A percentile compares a stretch with the other conserved stretches of the same genome.
Conservation (phyloP, 2,888 invertebrate genomes). For the Chydorus sphaericus region DNA sequence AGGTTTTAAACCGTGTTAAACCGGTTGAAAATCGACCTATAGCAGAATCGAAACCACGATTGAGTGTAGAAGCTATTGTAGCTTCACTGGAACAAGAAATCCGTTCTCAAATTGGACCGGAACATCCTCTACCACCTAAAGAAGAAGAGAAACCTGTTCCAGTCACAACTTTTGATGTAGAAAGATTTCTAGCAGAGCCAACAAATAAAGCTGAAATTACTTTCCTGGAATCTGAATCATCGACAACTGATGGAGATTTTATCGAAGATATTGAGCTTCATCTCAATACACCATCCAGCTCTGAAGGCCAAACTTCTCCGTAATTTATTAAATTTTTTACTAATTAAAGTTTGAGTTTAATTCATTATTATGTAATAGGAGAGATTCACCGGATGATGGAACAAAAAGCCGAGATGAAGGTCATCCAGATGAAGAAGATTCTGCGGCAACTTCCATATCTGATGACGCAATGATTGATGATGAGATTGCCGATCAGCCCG, state of each 20-base stretch:
- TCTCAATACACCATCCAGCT: background rate
- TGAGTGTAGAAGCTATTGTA: background rate
- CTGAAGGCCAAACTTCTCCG: background rate
- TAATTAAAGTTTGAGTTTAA: background rate
- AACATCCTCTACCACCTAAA: background rate
- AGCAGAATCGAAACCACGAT: background rate
- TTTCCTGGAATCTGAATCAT: too few species aligned
- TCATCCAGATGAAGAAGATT: constrained; percentile 3
- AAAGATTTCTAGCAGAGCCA: background rate
- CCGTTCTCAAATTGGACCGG: background rate
- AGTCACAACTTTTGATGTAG: background rate
- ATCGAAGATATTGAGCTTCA: constrained; percentile 3
- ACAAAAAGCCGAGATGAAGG: constrained; percentile 6
- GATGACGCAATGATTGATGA: constrained; percentile 10
- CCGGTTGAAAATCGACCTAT: background rate
- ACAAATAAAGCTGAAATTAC: background rate
- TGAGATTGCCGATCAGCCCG: constrained; percentile 11
- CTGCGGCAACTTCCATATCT: constrained; percentile 4
- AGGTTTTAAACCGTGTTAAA: background rate
- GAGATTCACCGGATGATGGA: background rate
- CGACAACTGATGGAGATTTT: background rate
- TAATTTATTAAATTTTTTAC: background rate
- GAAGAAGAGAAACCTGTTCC: background rate
- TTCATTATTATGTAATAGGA: background rate
- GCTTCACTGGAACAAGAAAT: constrained; percentile 2